Base-by-base conservation (phyloP, 2,113 vertebrate genomes). In the Hypocryptadius cinnamomeus region DNA sequence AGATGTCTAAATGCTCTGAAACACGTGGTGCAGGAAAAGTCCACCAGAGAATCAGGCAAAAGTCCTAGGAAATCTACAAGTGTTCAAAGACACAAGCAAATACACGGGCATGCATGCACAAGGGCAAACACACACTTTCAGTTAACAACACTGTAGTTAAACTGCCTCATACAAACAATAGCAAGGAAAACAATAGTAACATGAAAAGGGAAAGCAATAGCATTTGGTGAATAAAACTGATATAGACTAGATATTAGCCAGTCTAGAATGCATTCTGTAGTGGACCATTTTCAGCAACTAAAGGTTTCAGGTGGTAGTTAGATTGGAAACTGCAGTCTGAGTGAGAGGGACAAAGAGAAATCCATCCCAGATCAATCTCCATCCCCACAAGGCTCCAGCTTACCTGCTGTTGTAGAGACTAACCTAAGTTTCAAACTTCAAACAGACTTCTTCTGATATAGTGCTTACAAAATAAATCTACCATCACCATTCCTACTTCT, bases 61-160 rank as follows among this genome's bases (percentile, higher is more conserved):
- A 76, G 24, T 84, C 33, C 24, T 81, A 40, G 22, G 20, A 50
- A 76, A 76, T 65, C 33, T 59, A 30, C 47, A 64, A 70, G 14
- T 35, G 5, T 57, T 71, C 22, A 60, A 91, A 93, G 14, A 42
- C 18, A 60, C 8, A 28, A 10, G 45, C 19, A 50, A 33, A 47
- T 25, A 22, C 21, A 76, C 0, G 0, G 7, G 8, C 1, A 8
- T 25, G 15, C 4, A 39, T 21, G 5, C 39, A 24, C 15, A 39
- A 3, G 1, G 6, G 19, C 9, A 40, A 39, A 53, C 5, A 50
- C 18, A 47, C 5, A 8, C 19, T 63, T 64, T 54, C 30, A 53
- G 15, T 28, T n/a, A 82, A 44, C 9, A 50, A 31, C 33, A 44
- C 14, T 65, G 8, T 40, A 48, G 42, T 21, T 73, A 31, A 11